Evolutionary conservation across 1,140 invertebrate genomes (phyloP).

Genomic region (Drosophila leontia): DNA sequence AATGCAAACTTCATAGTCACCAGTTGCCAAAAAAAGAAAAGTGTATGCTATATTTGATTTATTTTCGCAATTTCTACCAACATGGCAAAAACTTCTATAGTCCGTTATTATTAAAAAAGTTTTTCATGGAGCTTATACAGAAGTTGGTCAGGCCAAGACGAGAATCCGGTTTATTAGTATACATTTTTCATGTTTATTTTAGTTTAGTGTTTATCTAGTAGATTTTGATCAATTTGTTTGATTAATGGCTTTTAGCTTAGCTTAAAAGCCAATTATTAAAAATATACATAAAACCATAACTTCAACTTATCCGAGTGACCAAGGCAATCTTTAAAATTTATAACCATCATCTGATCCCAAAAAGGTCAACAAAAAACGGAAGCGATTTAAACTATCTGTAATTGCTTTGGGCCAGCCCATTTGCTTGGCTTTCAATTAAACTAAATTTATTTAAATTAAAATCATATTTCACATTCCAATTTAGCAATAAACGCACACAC

Average conservation of each 20-base stretch:
- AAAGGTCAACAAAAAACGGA: constrained; percentile 22
- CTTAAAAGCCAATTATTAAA: not conserved
- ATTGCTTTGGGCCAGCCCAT: constrained; percentile 40
- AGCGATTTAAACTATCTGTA: constrained; percentile 44
- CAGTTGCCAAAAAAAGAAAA: constrained; percentile 18
- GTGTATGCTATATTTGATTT: constrained; percentile 17
- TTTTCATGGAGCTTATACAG: not conserved
- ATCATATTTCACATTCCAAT: constrained; percentile 69
- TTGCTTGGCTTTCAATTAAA: constrained; percentile 44
- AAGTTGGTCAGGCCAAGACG: constrained; percentile 10
- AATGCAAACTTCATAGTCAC: constrained; percentile 24
- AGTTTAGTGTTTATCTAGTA: not conserved
- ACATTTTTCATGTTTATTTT: not conserved
- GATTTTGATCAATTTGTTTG: not conserved
- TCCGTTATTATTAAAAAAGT: constrained; percentile 22
- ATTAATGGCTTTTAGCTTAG: not conserved
- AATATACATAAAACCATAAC: not conserved
- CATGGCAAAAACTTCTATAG: constrained; percentile 3
- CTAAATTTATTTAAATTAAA: constrained; percentile 64
- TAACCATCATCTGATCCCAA: constrained; percentile 3
- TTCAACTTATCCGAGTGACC: not conserved
- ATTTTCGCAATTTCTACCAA: constrained; percentile 7
- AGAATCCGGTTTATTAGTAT: not conserved
- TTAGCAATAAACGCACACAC: constrained; percentile 27
- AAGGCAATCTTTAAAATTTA: constrained; percentile 32